phyloP scores from a whole-genome alignment of 2,797 vertebrate genomes.

The Pterois miles region DNA sequence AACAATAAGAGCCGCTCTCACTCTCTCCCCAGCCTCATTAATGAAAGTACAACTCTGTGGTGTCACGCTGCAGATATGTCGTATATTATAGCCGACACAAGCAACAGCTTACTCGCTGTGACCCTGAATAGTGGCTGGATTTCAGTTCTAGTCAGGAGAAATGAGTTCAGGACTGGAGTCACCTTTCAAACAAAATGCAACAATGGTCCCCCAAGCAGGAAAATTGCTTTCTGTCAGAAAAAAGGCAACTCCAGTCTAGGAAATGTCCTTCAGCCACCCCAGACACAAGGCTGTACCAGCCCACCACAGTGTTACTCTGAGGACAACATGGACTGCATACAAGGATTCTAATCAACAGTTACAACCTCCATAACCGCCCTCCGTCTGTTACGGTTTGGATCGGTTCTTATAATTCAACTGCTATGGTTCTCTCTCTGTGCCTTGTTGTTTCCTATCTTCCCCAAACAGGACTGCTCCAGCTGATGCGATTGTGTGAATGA shows the following conservation, averaged over 20 bases:
- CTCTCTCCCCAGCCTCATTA: neutral
- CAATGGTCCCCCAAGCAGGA: constrained; percentile 22
- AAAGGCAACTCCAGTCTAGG: constrained; percentile 8
- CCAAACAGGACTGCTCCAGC: neutral
- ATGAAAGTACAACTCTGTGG: constrained; percentile 1
- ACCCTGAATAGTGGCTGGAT: constrained; percentile 12
- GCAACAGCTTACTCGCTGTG: constrained; percentile 9
- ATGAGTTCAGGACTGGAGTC: constrained; percentile 24
- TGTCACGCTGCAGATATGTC: neutral
- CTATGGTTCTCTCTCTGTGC: neutral
- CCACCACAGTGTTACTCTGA: constrained; percentile 8
- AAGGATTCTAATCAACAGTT: constrained; percentile 15
- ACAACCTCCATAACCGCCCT: neutral
- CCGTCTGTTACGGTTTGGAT: neutral
- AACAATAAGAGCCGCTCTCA: constrained; percentile 21
- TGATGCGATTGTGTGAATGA: constrained; percentile 24
- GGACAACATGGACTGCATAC: constrained; percentile 5
- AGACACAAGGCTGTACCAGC: constrained; percentile 5
- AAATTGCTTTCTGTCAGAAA: constrained; percentile 63
- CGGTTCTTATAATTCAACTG: constrained; percentile 6
- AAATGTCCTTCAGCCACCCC: constrained; percentile 56
- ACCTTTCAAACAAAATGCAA: constrained; percentile 52
- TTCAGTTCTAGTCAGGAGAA: constrained; percentile 20
- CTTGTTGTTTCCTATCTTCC: constrained; percentile 14
- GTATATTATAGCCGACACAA: constrained; percentile 11